Percentiles rank a stretch among this genome's conserved stretches.
These are phyloP conservation scores for Marmota monax DNA, from an alignment of 2,113 vertebrate species.

Conservation along the genomic window DNA sequence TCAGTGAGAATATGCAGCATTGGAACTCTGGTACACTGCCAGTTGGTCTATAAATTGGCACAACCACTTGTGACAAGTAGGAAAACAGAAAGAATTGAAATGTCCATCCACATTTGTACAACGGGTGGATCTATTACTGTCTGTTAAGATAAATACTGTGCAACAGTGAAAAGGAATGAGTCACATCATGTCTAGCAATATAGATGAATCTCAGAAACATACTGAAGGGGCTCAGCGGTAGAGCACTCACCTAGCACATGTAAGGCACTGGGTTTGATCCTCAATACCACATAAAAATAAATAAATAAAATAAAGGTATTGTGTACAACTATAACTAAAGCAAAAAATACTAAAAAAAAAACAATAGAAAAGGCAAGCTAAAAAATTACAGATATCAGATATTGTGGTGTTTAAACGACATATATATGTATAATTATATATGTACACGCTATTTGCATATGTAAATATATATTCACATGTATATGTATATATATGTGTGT, in stretches of 20 bases:
- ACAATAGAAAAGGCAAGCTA: conserved; percentile 11
- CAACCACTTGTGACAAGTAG: background rate
- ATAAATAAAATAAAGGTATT: too few relatives aligned
- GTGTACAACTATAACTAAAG: too few relatives aligned
- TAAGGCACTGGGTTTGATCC: too few relatives aligned
- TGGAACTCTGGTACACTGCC: background rate
- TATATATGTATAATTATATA: too few relatives aligned
- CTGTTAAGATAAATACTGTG: background rate
- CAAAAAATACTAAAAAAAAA: background rate
- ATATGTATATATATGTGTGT: too few relatives aligned
- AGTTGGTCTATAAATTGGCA: background rate
- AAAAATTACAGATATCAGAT: background rate
- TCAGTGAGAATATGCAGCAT: background rate
- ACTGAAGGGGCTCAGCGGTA: background rate
- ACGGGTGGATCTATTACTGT: background rate
- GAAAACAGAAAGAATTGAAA: conserved; percentile 5
- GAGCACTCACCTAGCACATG: too few relatives aligned
- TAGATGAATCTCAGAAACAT: conserved; percentile 4
- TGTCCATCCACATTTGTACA: background rate
- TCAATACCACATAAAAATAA: too few relatives aligned
- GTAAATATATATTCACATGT: too few relatives aligned
- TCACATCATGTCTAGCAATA: background rate
- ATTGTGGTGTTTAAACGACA: background rate
- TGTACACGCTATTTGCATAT: too few relatives aligned
- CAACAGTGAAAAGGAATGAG: background rate